These are phyloP conservation scores for Lasius platythorax DNA, from an alignment of 2,888 invertebrate genomes.

Conservation along the genomic window DNA sequence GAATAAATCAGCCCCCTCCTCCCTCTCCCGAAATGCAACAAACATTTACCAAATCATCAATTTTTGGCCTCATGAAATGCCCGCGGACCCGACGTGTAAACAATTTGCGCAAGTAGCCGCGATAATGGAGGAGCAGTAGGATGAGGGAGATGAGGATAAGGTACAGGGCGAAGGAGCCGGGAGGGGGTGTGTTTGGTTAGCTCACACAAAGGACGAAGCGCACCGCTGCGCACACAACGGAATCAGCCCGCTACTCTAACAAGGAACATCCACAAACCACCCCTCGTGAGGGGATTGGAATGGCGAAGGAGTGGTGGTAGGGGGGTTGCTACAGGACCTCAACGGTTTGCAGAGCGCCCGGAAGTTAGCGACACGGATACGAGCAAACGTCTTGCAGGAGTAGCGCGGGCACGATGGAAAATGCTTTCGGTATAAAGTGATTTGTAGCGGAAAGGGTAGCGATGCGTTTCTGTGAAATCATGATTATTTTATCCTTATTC, in stretches of 20 bases:
- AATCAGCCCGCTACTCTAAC: slow-evolving; percentile 64
- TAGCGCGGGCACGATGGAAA: slow-evolving; percentile 37
- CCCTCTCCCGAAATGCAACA: slow-evolving; percentile 37
- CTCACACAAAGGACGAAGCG: slow-evolving; percentile 72
- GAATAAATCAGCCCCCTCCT: slow-evolving; percentile 35
- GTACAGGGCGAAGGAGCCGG: background rate
- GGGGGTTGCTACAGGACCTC: slow-evolving; percentile 46
- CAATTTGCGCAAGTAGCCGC: slow-evolving; percentile 64
- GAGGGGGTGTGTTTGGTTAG: slow-evolving; percentile 67
- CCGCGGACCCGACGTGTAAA: slow-evolving; percentile 54
- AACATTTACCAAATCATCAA: slow-evolving; percentile 53
- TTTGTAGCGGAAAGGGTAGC: background rate
- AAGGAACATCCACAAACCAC: slow-evolving; percentile 55
- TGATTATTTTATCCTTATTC: slow-evolving; percentile 3
- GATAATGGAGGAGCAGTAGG: slow-evolving; percentile 66
- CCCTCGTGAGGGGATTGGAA: slow-evolving; percentile 28
- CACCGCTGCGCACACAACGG: slow-evolving; percentile 63
- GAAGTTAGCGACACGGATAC: slow-evolving; percentile 56
- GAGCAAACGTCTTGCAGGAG: slow-evolving; percentile 47
- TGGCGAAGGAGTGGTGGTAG: slow-evolving; percentile 30
- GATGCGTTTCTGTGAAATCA: background rate
- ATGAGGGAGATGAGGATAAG: slow-evolving; percentile 40
- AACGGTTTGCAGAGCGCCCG: slow-evolving; percentile 50
- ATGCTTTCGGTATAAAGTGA: slow-evolving; percentile 43
- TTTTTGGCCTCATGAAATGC: slow-evolving; percentile 44